Conservation (phyloP, 2,797 vertebrate genomes). For the Ficedula albicollis region DNA sequence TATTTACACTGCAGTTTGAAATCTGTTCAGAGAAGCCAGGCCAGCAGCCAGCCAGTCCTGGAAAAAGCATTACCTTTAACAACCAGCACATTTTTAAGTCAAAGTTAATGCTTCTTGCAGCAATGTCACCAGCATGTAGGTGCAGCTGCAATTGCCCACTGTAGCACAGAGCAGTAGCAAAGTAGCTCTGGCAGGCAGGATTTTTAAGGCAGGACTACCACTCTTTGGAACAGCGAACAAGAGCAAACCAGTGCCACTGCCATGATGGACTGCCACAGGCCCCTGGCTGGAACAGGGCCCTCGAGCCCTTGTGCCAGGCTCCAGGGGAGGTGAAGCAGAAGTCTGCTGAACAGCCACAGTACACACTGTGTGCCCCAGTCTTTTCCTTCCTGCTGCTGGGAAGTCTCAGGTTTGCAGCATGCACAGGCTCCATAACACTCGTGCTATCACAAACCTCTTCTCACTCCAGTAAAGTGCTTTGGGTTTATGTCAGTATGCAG, state of each 20-base stretch:
- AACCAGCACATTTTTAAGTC: background rate
- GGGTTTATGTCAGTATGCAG: background rate
- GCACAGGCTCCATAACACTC: background rate
- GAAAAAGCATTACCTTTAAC: background rate
- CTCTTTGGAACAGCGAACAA: background rate
- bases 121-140: background rate
- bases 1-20: background rate
- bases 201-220: background rate
- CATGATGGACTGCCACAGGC: background rate
- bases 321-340: background rate
- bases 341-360: background rate
- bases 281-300: background rate
- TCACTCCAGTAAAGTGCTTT: background rate
- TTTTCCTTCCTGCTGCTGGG: background rate
- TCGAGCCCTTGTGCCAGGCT: background rate
- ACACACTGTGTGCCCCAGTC: rapidly evolving
- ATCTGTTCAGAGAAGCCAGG: background rate
- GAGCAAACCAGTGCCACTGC: background rate
- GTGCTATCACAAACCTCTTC: background rate
- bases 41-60: background rate
- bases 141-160: background rate
- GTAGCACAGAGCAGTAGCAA: background rate
- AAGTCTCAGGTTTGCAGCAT: background rate
- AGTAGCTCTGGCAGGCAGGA: background rate
- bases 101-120: constrained; percentile 2